phyloP scores from a whole-genome alignment of 2,888 invertebrate species.

The Autographa gamma region DNA sequence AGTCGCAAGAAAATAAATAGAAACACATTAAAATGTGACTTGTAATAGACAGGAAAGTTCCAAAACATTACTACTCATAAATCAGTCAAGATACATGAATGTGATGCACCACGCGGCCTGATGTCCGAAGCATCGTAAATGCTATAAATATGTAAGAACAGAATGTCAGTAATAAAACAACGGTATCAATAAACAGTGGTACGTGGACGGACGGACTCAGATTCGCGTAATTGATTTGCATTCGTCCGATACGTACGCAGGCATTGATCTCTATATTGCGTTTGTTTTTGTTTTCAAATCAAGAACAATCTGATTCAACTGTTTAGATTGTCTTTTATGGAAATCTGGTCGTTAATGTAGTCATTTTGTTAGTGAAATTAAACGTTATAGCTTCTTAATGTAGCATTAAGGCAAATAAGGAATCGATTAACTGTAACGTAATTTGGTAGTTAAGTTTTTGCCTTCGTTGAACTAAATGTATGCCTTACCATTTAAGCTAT shows the following conservation, averaged over 20 bases:
- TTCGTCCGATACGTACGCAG: constrained; percentile 64
- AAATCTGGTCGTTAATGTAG: constrained; percentile 9
- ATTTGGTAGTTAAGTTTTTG: not conserved
- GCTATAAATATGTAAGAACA: constrained; percentile 54
- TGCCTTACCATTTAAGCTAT: no score
- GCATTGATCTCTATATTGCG: constrained; percentile 59
- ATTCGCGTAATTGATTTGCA: constrained; percentile 71
- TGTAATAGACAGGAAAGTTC: constrained; percentile 46
- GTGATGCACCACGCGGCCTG: constrained; percentile 24
- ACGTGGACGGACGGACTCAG: constrained; percentile 64
- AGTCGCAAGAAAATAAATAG: not conserved
- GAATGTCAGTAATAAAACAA: constrained; percentile 58
- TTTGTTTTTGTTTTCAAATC: constrained; percentile 26
- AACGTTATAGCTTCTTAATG: not conserved
- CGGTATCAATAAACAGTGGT: constrained; percentile 58
- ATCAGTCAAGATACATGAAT: constrained; percentile 43
- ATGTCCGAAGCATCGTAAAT: constrained; percentile 54
- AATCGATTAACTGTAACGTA: not conserved
- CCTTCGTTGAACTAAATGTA: not conserved
- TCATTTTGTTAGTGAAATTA: not conserved
- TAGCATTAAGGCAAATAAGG: not conserved
- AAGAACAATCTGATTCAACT: constrained; percentile 6
- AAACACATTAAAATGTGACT: not conserved
- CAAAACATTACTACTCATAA: constrained; percentile 44
- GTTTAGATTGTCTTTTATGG: constrained; percentile 3